Conservation (phyloP, 2,888 invertebrate species). For the Drosophila tripunctata region DNA sequence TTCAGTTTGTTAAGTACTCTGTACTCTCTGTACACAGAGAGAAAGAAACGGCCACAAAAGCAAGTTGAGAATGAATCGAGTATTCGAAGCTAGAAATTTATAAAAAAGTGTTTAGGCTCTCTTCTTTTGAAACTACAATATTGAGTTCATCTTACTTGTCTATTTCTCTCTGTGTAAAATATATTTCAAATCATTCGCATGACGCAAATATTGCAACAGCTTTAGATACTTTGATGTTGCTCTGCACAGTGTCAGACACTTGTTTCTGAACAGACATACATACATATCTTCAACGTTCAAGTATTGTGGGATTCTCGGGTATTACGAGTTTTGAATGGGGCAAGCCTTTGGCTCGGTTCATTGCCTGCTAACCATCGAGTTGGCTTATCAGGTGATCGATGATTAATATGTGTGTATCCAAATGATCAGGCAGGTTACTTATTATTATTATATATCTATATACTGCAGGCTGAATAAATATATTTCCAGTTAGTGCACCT, state of each 20-base stretch:
- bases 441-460: background rate
- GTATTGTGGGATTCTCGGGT: background rate
- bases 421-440: slow-evolving; percentile 47
- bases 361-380: slow-evolving; percentile 13
- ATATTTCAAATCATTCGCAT: too few species aligned
- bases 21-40: background rate
- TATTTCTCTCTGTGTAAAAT: too few species aligned
- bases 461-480: background rate
- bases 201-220: slow-evolving; percentile 34
- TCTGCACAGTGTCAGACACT: slow-evolving; percentile 32
- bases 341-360: slow-evolving; percentile 24
- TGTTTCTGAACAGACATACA: slow-evolving; percentile 25
- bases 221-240: slow-evolving; percentile 24
- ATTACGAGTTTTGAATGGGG: slow-evolving; percentile 6
- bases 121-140: too few species aligned
- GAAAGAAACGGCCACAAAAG: too few species aligned
- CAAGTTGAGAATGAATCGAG: too few species aligned
- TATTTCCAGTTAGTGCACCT: slow-evolving; percentile 52
- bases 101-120: too few species aligned
- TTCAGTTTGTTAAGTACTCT: background rate
- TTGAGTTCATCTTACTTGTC: too few species aligned
- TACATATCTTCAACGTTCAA: too few species aligned
- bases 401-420: slow-evolving; percentile 58
- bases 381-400: slow-evolving; percentile 61
- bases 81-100: too few species aligned